A percentile compares a stretch with the other conserved stretches of the same genome.
Conservation (phyloP, 2,888 invertebrate genomes). For the Drosophila silvestris region DNA sequence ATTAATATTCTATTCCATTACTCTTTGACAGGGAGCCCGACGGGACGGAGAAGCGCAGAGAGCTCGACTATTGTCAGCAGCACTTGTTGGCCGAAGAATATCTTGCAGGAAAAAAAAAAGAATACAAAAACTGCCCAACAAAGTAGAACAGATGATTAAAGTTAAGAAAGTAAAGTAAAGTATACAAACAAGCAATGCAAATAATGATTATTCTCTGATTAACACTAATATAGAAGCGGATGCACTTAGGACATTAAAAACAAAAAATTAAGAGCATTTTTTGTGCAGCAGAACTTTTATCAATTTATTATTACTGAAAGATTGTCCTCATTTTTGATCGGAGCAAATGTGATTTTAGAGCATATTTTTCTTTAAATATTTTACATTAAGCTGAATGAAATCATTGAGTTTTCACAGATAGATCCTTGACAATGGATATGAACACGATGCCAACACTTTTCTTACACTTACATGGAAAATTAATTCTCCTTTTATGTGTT, state of each 20-base stretch:
- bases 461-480: neutral
- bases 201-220: slow-evolving; percentile 46
- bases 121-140: slow-evolving; percentile 49
- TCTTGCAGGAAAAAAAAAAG: slow-evolving; percentile 21
- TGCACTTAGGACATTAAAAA: slow-evolving; percentile 16
- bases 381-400: neutral
- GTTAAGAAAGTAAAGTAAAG: slow-evolving; percentile 38
- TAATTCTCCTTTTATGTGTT: neutral
- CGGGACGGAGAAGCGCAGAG: neutral
- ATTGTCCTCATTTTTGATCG: neutral
- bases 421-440: neutral
- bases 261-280: neutral
- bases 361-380: neutral
- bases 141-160: slow-evolving; percentile 57
- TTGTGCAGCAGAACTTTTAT: neutral
- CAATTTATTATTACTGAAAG: neutral
- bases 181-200: slow-evolving; percentile 36
- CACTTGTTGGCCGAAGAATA: slow-evolving; percentile 57
- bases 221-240: slow-evolving; percentile 4
- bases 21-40: slow-evolving; percentile 39
- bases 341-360: neutral
- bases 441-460: neutral
- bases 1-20: slow-evolving; percentile 79
- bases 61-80: slow-evolving; percentile 64
- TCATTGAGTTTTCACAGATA: neutral